phyloP scores from a whole-genome alignment of 2,888 invertebrate genomes.

The Danaus chrysippus region DNA sequence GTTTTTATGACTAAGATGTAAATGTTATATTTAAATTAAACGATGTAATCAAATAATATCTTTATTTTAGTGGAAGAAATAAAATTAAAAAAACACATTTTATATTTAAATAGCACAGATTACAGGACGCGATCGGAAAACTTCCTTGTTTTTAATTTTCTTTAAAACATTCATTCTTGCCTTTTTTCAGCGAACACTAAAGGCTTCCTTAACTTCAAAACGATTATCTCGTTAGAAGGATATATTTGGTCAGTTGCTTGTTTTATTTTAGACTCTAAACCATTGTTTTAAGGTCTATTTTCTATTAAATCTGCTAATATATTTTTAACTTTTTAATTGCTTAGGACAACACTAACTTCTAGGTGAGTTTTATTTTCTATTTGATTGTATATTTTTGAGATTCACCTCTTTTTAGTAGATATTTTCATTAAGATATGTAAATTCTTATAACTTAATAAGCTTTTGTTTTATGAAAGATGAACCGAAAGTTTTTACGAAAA shows the following conservation, averaged over 20 bases:
- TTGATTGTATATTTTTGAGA: slow-evolving; percentile 14
- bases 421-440: not conserved
- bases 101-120: slow-evolving; percentile 75
- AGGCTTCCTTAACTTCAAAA: slow-evolving; percentile 71
- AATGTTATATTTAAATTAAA: too few relatives aligned
- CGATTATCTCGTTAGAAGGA: slow-evolving; percentile 59
- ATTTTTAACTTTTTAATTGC: slow-evolving; percentile 66
- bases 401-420: slow-evolving; percentile 1
- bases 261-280: slow-evolving; percentile 54
- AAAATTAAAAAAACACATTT: slow-evolving; percentile 77
- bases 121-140: slow-evolving; percentile 73
- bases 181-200: slow-evolving; percentile 67
- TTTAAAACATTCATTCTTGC: slow-evolving; percentile 71
- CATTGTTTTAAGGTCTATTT: slow-evolving; percentile 50
- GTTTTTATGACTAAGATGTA: too few relatives aligned
- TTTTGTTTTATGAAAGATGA: not conserved
- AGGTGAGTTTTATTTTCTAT: slow-evolving; percentile 43
- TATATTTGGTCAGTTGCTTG: slow-evolving; percentile 45
- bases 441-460: not conserved
- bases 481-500: too few relatives aligned
- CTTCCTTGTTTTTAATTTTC: slow-evolving; percentile 78
- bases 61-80: slow-evolving; percentile 39
- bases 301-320: slow-evolving; percentile 44
- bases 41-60: too few relatives aligned
- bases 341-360: slow-evolving; percentile 55